Evolutionary conservation across 2,888 invertebrate species (phyloP).

Genomic region (Nomada lathburiana): DNA sequence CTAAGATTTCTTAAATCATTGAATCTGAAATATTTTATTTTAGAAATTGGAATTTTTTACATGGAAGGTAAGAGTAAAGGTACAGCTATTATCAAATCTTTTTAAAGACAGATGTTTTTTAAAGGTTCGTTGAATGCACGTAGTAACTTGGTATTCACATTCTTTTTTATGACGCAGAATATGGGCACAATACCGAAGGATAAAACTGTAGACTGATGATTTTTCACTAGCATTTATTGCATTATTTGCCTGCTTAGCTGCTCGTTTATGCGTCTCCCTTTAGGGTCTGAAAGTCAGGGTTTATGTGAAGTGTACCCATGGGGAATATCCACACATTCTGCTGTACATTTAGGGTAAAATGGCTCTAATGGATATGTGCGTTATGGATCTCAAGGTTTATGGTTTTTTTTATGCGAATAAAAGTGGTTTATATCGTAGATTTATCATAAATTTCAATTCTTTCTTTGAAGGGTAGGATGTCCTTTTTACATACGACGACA

Average conservation of each 20-base stretch:
- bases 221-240: not conserved
- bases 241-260: not conserved
- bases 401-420: not conserved
- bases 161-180: too few relatives aligned
- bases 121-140: too few relatives aligned
- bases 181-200: not conserved
- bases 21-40: too few relatives aligned
- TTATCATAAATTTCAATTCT: not conserved
- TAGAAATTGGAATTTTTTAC: too few relatives aligned
- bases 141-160: too few relatives aligned
- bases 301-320: conserved; percentile 11
- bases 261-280: conserved; percentile 11
- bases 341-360: not conserved
- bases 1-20: too few relatives aligned
- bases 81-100: too few relatives aligned
- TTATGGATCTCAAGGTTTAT: not conserved
- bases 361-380: not conserved
- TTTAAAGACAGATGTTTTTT: too few relatives aligned
- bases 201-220: too few relatives aligned
- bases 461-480: not conserved
- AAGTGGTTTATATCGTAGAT: not conserved
- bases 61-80: too few relatives aligned
- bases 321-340: conserved; percentile 1
- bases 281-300: conserved; percentile 1
- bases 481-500: not conserved